phyloP scores from a whole-genome alignment of 2,888 invertebrate species.

The Neoitamus cyanurus region DNA sequence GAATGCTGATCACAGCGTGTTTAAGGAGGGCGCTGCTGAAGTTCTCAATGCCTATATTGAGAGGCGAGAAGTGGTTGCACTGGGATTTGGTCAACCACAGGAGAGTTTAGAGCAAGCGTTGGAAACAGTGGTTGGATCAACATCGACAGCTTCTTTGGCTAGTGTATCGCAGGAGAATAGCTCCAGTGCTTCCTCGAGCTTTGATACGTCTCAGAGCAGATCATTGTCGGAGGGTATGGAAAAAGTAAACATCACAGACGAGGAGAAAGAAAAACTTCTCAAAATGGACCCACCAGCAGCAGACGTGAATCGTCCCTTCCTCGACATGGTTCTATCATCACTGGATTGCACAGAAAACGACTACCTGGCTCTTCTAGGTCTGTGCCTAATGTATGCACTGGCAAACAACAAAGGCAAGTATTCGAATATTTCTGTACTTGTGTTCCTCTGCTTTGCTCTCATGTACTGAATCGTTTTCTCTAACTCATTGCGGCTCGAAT shows the following conservation, averaged over 20 bases:
- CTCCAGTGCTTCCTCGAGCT: slow-evolving; percentile 53
- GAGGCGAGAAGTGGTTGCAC: slow-evolving; percentile 70
- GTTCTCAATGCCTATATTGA: slow-evolving; percentile 75
- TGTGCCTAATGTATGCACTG: slow-evolving; percentile 93
- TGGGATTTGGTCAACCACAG: slow-evolving; percentile 77
- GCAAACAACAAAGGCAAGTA: slow-evolving; percentile 90
- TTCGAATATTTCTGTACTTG: not conserved
- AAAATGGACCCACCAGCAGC: slow-evolving; percentile 56
- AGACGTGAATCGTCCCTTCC: slow-evolving; percentile 71
- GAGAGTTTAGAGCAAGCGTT: slow-evolving; percentile 82
- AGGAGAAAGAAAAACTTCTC: slow-evolving; percentile 82
- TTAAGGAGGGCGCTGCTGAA: slow-evolving; percentile 76
- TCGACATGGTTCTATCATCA: slow-evolving; percentile 88
- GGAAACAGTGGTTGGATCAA: slow-evolving; percentile 66
- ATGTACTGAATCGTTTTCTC: not conserved
- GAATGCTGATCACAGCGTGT: slow-evolving; percentile 80
- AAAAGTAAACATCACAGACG: slow-evolving; percentile 86
- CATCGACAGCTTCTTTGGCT: slow-evolving; percentile 52
- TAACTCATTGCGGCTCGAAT: slow-evolving; percentile 27
- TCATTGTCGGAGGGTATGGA: slow-evolving; percentile 58
- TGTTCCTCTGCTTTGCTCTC: not conserved
- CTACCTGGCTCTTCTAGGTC: slow-evolving; percentile 89
- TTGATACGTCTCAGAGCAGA: slow-evolving; percentile 7
- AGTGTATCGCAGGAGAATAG: slow-evolving; percentile 33
- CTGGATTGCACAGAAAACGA: slow-evolving; percentile 93